These are phyloP conservation scores for Campodea augens DNA, from an alignment of 1,140 invertebrate species.

Conservation along the genomic window DNA sequence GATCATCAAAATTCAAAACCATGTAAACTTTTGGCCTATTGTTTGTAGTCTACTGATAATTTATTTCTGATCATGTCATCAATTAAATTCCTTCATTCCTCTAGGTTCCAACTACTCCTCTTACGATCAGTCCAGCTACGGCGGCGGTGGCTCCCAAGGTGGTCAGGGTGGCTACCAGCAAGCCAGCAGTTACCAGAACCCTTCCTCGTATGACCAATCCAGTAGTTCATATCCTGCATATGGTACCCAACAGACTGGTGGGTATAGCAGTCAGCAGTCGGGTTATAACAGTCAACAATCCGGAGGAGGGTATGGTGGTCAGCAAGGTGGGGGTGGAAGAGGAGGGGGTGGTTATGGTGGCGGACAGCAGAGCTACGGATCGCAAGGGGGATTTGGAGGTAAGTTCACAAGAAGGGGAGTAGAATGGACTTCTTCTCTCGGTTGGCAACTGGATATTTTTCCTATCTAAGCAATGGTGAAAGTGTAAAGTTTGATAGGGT, in stretches of 20 bases:
- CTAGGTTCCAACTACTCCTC: conserved; percentile 2
- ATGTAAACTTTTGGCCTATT: no score
- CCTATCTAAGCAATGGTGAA: no score
- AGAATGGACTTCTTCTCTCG: conserved; percentile 1
- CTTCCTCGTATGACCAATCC: conserved; percentile 5
- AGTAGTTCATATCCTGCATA: conserved; percentile 4
- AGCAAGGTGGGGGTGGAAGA: no score
- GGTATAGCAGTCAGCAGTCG: conserved; percentile 3
- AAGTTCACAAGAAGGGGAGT: neutral
- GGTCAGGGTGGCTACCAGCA: conserved; percentile 1
- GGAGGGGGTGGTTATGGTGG: conserved; percentile 6
- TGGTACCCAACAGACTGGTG: neutral
- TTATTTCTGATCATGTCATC: no score
- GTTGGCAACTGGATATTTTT: no score
- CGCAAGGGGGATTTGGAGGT: conserved; percentile 5
- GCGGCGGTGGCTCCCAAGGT: neutral
- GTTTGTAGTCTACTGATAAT: no score
- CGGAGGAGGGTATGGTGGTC: neutral
- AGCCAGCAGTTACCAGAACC: no score
- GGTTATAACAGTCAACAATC: neutral
- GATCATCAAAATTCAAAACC: no score
- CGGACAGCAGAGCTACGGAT: conserved; percentile 1
- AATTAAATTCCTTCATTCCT: neutral
- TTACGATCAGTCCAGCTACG: conserved; percentile 3
- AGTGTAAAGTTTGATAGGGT: no score